phyloP scores from a whole-genome alignment of 1,140 invertebrate genomes.

The Atta cephalotes region DNA sequence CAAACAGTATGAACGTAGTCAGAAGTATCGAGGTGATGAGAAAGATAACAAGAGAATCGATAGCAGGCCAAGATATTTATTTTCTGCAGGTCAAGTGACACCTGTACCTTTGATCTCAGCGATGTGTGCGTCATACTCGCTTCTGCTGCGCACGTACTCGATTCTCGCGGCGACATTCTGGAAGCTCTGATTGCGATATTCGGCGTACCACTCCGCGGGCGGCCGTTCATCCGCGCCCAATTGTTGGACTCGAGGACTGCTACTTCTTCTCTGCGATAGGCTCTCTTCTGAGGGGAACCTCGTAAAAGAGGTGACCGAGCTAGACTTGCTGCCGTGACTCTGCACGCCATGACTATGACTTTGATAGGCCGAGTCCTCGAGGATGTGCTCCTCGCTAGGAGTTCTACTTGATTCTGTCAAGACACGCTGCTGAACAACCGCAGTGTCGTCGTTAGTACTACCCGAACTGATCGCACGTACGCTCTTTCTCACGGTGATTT shows the following conservation, averaged over 20 bases:
- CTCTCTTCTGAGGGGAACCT: slow-evolving; percentile 88
- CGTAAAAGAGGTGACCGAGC: slow-evolving; percentile 85
- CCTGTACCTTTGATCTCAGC: slow-evolving; percentile 92
- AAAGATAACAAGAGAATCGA: background rate
- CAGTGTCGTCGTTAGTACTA: slow-evolving; percentile 31
- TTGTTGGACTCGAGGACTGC: slow-evolving; percentile 70
- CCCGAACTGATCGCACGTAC: slow-evolving; percentile 81
- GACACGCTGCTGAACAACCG: background rate
- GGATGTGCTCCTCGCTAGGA: slow-evolving; percentile 86
- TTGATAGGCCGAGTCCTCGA: slow-evolving; percentile 88
- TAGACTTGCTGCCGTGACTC: slow-evolving; percentile 85
- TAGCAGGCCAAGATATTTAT: background rate
- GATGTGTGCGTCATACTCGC: slow-evolving; percentile 95
- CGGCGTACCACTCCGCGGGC: slow-evolving; percentile 87
- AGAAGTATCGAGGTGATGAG: background rate
- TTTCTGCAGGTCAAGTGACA: background rate
- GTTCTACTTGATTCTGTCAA: slow-evolving; percentile 83
- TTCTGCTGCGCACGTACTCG: slow-evolving; percentile 90
- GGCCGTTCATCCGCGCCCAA: slow-evolving; percentile 78
- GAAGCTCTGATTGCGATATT: slow-evolving; percentile 87
- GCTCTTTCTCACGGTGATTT: slow-evolving; percentile 88
- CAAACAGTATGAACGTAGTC: background rate
- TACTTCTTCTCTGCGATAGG: slow-evolving; percentile 78
- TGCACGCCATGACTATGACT: slow-evolving; percentile 85
- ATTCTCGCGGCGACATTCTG: slow-evolving; percentile 87